These are phyloP conservation scores for Condylura cristata DNA, from an alignment of 2,113 vertebrate species.

Conservation along the genomic window DNA sequence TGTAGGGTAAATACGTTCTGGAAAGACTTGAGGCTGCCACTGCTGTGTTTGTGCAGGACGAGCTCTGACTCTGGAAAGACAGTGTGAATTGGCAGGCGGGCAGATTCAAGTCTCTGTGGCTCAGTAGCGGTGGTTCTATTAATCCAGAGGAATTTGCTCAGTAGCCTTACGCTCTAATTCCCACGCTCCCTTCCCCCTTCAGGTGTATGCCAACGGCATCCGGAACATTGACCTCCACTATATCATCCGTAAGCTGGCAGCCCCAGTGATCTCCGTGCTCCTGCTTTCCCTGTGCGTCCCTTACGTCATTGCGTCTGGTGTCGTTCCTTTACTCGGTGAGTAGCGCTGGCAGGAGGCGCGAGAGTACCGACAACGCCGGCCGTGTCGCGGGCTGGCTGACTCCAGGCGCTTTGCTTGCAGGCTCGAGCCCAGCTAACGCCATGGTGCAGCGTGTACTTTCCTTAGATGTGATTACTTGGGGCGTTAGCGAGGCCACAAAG, in stretches of 20 bases:
- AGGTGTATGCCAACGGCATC: conserved; percentile 98
- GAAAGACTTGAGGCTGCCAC: background rate
- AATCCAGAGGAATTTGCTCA: background rate
- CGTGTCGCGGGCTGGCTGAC: no score
- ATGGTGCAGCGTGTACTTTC: background rate
- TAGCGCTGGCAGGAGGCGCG: background rate
- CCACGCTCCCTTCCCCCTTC: background rate
- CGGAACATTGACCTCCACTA: conserved; percentile 99
- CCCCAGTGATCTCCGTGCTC: conserved; percentile 96
- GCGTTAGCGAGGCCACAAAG: background rate
- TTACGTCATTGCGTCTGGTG: conserved; percentile 94
- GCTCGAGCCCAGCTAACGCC: background rate
- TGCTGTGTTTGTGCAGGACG: background rate
- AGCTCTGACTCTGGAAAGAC: background rate
- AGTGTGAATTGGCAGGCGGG: background rate
- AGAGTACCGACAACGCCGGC: no score
- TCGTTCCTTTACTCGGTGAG: conserved; percentile 95
- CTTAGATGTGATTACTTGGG: background rate
- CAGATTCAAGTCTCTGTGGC: background rate
- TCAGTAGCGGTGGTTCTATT: background rate
- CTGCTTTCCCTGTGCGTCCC: conserved; percentile 96
- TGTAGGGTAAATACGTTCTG: background rate
- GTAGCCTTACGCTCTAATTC: background rate
- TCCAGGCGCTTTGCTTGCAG: no score
- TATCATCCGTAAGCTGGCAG: conserved; percentile 96